Evolutionary conservation across 2,797 vertebrate species (phyloP), one percentile per base, ranked within the genome.

Genomic region (Vespertilio murinus): DNA sequence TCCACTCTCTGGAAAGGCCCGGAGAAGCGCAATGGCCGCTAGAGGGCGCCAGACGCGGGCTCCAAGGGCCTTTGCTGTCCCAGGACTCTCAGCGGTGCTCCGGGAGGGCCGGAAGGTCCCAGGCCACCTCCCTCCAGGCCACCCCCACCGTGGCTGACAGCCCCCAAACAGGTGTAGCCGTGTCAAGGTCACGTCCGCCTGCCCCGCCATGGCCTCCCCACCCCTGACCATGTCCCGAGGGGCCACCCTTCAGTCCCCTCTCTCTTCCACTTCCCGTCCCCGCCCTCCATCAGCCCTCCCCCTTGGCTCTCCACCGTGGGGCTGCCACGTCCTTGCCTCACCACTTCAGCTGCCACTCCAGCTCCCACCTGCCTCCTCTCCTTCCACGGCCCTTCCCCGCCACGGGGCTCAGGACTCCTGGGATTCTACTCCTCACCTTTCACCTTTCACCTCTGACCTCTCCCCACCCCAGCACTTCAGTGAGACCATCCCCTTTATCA

Each of bases 221-320:
- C 38, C 28, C 70, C 75, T 17, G 2, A 13, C n/a, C 0, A 0
- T 0, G 4, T 8, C 3, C 6, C 2, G 5, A 28, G 6, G 54
- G 23, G 12, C 3, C 12, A 65, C 12, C 18, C 14, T 22, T 65
- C 80, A 3, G 5, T 5, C 45, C 18, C n/a, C n/a, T n/a, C 25
- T 52, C 38, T 47, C 52, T 18, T 40, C 14, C 6, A 33, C 10
- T 13, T 16, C 14, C 10, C 12, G 23, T 9, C 13, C 12, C 20
- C 8, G 3, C 23, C 25, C 78, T 65, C 33, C 69, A 5, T 4
- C 12, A 20, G 33, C 73, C 40, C 61, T 70, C 80, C 18, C 82
- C 25, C n/a, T 73, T 61, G 49, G 45, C 42, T 64, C 77, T 45
- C 73, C 70, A 47, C 13, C 25, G 16, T 0, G 1, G 42, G 35